A percentile compares a stretch with the other conserved stretches of the same genome.
Conservation (phyloP, 2,797 vertebrate species). For the Dallia pectoralis region DNA sequence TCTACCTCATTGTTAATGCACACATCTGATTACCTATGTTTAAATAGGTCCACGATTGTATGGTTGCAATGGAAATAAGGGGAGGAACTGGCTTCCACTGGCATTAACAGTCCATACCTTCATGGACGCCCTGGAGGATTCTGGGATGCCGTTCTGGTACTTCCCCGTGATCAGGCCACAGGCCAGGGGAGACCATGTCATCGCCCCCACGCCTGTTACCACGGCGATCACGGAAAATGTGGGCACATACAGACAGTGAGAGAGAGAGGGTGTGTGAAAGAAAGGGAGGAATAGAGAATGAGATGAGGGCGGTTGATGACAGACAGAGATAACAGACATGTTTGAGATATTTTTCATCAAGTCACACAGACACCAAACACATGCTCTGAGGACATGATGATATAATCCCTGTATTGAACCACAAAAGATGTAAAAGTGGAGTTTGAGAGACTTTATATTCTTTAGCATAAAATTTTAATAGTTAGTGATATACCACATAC, state of each 20-base stretch:
- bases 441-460: neutral
- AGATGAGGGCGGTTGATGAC: constrained; percentile 21
- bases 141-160: constrained; percentile 95
- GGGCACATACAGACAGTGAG: neutral
- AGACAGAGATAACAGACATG: constrained; percentile 25
- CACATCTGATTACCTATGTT: too few species aligned
- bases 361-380: neutral
- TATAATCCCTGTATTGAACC: neutral
- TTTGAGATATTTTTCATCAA: constrained; percentile 16
- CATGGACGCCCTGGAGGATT: constrained; percentile 92
- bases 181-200: constrained; percentile 98
- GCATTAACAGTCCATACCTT: constrained; percentile 77
- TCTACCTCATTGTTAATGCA: too few species aligned
- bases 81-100: too few species aligned
- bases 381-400: neutral
- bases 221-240: constrained; percentile 33
- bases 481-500: neutral
- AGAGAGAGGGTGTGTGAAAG: neutral
- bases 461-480: neutral
- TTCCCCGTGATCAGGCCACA: constrained; percentile 98
- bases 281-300: neutral
- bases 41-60: too few species aligned
- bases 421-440: neutral
- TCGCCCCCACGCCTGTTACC: constrained; percentile 89
- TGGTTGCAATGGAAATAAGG: too few species aligned